Conservation (phyloP, 2,888 invertebrate genomes). For the Gymnocheta viridis region DNA sequence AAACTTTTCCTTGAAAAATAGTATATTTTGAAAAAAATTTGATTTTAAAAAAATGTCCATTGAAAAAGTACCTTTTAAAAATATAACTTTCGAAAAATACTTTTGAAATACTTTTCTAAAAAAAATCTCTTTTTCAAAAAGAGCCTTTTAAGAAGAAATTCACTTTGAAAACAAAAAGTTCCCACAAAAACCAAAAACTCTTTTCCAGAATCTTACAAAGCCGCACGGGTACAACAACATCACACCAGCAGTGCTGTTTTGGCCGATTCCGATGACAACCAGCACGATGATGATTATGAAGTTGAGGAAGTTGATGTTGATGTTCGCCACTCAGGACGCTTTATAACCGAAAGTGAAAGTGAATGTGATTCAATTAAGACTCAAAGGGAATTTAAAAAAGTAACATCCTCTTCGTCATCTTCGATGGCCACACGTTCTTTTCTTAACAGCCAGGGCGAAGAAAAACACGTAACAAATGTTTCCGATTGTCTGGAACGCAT, state of each 20-base stretch:
- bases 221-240: conserved; percentile 53
- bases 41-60: not conserved
- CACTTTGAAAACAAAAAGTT: not conserved
- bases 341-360: conserved; percentile 75
- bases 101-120: not conserved
- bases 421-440: conserved; percentile 84
- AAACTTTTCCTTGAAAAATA: not conserved
- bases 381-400: conserved; percentile 71
- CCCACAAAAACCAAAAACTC: not conserved
- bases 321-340: conserved; percentile 68
- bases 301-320: conserved; percentile 74
- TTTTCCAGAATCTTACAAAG: conserved; percentile 62
- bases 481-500: conserved; percentile 90
- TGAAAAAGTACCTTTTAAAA: not conserved
- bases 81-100: not conserved
- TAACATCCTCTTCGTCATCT: conserved; percentile 71
- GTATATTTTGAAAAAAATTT: not conserved
- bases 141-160: not conserved
- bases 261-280: conserved; percentile 73
- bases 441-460: conserved; percentile 85
- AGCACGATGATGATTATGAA: conserved; percentile 77
- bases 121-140: not conserved
- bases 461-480: conserved; percentile 88
- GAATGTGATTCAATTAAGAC: conserved; percentile 74
- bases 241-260: conserved; percentile 17